Percentiles rank a stretch among this genome's conserved stretches.
These are phyloP conservation scores for Pasiphila rectangulata DNA, from an alignment of 2,888 invertebrate genomes.

Conservation along the genomic window DNA sequence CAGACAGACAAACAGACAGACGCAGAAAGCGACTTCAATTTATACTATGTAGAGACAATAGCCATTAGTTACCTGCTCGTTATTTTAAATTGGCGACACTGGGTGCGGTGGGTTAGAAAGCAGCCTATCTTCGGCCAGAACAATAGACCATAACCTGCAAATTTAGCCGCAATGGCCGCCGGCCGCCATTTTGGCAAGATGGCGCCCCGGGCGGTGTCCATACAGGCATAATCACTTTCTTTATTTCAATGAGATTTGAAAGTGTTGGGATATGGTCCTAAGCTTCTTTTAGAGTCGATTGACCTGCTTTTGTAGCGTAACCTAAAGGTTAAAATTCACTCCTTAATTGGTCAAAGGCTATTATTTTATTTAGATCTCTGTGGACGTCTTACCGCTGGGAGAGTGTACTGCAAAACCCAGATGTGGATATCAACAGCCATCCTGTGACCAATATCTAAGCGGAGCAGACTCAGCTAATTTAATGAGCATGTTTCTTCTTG, in stretches of 20 bases:
- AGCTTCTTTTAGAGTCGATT: constrained; percentile 6
- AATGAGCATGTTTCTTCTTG: no score
- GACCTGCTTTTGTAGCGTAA: constrained; percentile 6
- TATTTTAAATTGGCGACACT: neutral
- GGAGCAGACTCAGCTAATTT: no score
- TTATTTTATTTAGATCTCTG: no score
- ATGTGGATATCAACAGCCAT: no score
- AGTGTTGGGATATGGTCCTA: constrained; percentile 13
- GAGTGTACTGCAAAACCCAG: no score
- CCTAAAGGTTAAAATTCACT: neutral
- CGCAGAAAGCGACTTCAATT: no score
- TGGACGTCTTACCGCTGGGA: no score
- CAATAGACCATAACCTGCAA: constrained; percentile 28
- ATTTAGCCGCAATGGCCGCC: neutral
- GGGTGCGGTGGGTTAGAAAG: constrained; percentile 15
- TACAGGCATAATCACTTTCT: constrained; percentile 29
- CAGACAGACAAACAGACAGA: no score
- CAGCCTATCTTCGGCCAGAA: constrained; percentile 17
- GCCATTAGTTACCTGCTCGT: no score
- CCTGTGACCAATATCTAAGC: no score
- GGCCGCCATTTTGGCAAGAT: constrained; percentile 1
- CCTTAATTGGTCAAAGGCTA: neutral
- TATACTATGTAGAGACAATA: no score
- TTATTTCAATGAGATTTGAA: constrained; percentile 28
- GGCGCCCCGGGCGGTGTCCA: constrained; percentile 10